A percentile compares a stretch with the other conserved stretches of the same genome.
Conservation (phyloP, 2,797 vertebrate genomes). For the Syngnathus acus region DNA sequence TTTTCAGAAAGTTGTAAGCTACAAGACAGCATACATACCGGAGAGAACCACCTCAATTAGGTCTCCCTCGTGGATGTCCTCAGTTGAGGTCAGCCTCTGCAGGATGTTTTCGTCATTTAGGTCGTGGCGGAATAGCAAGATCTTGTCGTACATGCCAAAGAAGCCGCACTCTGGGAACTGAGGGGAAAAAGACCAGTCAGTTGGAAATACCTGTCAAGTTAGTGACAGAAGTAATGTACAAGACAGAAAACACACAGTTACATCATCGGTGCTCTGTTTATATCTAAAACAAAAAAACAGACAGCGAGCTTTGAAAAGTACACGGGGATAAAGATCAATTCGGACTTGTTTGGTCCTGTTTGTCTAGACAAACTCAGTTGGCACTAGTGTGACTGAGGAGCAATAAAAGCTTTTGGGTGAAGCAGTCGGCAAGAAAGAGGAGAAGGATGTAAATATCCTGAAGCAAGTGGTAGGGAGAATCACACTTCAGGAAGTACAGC, state of each 20-base stretch:
- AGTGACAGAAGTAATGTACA: not conserved
- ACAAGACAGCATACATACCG: constrained; percentile 59
- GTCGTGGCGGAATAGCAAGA: constrained; percentile 94
- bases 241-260: not conserved
- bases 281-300: not conserved
- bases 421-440: constrained; percentile 14
- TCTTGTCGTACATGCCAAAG: constrained; percentile 99
- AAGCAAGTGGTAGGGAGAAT: constrained; percentile 51
- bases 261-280: not conserved
- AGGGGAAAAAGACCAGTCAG: constrained; percentile 12
- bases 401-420: constrained; percentile 19
- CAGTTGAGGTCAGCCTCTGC: constrained; percentile 87
- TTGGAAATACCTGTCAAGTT: not conserved
- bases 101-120: constrained; percentile 95
- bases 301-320: not conserved
- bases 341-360: not conserved
- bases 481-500: constrained; percentile 63
- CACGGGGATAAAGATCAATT: not conserved
- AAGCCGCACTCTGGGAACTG: constrained; percentile 91
- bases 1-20: not conserved
- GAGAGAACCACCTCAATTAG: constrained; percentile 87
- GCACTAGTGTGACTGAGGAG: constrained; percentile 20
- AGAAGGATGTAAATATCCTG: constrained; percentile 62
- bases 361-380: constrained; percentile 19
- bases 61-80: constrained; percentile 89